These are phyloP conservation scores for Sacculina carcini DNA, from an alignment of 2,888 invertebrate genomes.

Conservation along the genomic window DNA sequence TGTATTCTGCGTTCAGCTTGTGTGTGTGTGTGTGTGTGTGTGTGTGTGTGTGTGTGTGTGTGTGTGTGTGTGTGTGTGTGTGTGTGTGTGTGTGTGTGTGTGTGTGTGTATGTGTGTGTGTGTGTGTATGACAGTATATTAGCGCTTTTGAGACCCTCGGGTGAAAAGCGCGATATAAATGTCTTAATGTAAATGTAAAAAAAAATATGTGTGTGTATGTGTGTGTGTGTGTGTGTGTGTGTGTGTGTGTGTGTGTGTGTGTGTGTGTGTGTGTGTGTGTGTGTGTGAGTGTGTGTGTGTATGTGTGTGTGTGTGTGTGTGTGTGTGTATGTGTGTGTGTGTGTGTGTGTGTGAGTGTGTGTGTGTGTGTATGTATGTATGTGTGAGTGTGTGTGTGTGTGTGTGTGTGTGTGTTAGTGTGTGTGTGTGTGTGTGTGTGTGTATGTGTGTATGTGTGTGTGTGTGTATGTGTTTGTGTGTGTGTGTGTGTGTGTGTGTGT, in stretches of 20 bases:
- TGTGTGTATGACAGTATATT: too few species aligned
- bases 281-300: neutral
- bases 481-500: too few species aligned
- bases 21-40: slow-evolving; percentile 1
- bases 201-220: neutral
- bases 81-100: neutral
- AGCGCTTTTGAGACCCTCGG: too few species aligned
- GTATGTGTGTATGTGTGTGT: slow-evolving; percentile 3
- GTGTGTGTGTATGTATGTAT: neutral
- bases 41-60: neutral
- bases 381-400: neutral
- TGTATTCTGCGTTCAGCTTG: too few species aligned
- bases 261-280: slow-evolving; percentile 2
- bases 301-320: neutral
- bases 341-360: neutral
- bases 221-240: neutral
- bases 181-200: neutral
- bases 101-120: neutral
- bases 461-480: too few species aligned
- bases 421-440: slow-evolving; percentile 1
- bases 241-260: neutral
- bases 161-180: too few species aligned
- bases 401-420: too few species aligned
- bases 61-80: neutral
- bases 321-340: neutral